phyloP scores from a whole-genome alignment of 2,888 invertebrate species.

The Pteria penguin region DNA sequence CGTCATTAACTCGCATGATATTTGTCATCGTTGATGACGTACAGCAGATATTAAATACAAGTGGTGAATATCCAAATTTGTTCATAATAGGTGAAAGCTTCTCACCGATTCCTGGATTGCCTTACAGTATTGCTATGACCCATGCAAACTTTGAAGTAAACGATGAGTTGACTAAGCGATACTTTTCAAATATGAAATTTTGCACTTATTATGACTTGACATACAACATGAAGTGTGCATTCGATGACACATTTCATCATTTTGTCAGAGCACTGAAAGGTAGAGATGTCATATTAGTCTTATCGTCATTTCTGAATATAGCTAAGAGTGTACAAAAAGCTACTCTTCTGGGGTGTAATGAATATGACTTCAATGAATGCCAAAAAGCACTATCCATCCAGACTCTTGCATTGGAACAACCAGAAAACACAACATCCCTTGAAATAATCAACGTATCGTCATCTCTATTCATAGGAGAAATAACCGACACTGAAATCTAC shows the following conservation, averaged over 20 bases:
- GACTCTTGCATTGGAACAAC: no score
- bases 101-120: not conserved
- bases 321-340: not conserved
- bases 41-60: not conserved
- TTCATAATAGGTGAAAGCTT: not conserved
- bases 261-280: not conserved
- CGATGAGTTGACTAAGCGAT: not conserved
- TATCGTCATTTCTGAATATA: constrained; percentile 19
- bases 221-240: not conserved
- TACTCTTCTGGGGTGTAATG: constrained; percentile 3
- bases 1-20: not conserved
- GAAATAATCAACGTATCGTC: no score
- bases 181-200: not conserved
- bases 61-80: not conserved
- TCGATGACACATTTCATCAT: not conserved
- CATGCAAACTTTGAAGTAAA: constrained; percentile 3
- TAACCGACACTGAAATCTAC: no score
- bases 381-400: no score
- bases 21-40: not conserved
- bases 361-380: constrained; percentile 16
- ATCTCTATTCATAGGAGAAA: no score
- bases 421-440: no score
- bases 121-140: not conserved
- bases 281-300: not conserved
- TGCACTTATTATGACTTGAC: not conserved